These are phyloP conservation scores for Pachymerium ferrugineum DNA, from an alignment of 2,888 invertebrate species.

Conservation along the genomic window DNA sequence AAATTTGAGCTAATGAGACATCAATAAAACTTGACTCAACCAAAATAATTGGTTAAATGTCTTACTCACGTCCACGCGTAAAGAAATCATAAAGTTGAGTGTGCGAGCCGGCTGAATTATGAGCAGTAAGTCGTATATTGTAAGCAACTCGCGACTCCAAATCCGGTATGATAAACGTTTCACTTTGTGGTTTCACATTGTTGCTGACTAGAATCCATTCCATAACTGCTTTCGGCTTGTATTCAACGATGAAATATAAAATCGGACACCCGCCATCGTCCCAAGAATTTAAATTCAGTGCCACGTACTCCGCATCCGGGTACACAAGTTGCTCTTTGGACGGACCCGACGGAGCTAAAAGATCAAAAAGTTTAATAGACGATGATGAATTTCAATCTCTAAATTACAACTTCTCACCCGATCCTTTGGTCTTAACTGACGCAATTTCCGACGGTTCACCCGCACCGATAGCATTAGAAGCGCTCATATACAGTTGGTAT, in stretches of 20 bases:
- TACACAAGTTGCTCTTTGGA: slow-evolving; percentile 36
- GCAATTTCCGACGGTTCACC: slow-evolving; percentile 84
- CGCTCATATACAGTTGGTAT: slow-evolving; percentile 88
- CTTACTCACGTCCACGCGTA: slow-evolving; percentile 30
- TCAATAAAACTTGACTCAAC: not conserved
- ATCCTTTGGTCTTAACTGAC: slow-evolving; percentile 83
- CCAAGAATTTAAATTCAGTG: slow-evolving; percentile 84
- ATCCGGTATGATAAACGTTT: slow-evolving; percentile 30
- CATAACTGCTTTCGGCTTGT: slow-evolving; percentile 45
- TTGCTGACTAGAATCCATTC: slow-evolving; percentile 36
- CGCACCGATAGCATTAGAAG: slow-evolving; percentile 86
- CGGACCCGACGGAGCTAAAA: slow-evolving; percentile 33
- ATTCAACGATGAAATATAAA: slow-evolving; percentile 90
- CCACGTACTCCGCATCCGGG: slow-evolving; percentile 47
- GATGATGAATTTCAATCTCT: not conserved
- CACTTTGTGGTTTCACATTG: slow-evolving; percentile 31
- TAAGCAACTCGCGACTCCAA: slow-evolving; percentile 32
- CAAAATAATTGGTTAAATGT: not conserved
- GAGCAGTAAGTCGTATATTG: slow-evolving; percentile 34
- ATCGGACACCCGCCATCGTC: slow-evolving; percentile 92
- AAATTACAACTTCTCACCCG: slow-evolving; percentile 57
- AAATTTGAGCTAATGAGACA: not conserved
- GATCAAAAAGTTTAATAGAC: not conserved
- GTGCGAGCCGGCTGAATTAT: slow-evolving; percentile 35
- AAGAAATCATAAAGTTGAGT: slow-evolving; percentile 34